These are phyloP conservation scores for Taenioides sp. DNA, from an alignment of 2,797 vertebrate genomes.

Conservation along the genomic window DNA sequence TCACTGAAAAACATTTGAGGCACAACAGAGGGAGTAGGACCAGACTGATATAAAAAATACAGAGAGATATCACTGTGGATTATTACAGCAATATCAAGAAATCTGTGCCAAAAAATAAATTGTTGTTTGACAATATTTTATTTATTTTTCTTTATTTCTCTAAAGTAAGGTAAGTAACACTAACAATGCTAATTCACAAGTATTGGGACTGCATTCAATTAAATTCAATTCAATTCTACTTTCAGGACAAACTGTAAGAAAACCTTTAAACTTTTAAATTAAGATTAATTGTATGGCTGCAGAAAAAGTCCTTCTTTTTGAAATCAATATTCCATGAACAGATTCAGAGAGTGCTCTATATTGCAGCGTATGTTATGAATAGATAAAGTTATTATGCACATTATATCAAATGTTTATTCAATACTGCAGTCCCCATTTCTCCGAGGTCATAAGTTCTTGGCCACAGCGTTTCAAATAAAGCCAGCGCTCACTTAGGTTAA, in stretches of 20 bases:
- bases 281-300: background rate
- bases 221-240: too few relatives aligned
- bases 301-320: background rate
- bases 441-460: conserved; percentile 19
- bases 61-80: too few relatives aligned
- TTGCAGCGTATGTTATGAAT: conserved; percentile 29
- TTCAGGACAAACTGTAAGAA: background rate
- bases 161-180: too few relatives aligned
- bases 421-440: conserved; percentile 10
- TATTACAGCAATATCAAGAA: too few relatives aligned
- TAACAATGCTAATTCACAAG: too few relatives aligned
- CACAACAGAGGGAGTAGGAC: too few relatives aligned
- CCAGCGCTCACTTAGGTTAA: conserved; percentile 27
- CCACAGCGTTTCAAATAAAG: conserved; percentile 25
- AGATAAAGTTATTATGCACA: conserved; percentile 21
- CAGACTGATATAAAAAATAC: too few relatives aligned
- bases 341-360: conserved; percentile 21
- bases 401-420: conserved; percentile 22
- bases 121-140: too few relatives aligned
- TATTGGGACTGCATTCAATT: too few relatives aligned
- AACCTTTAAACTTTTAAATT: background rate
- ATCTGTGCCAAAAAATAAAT: too few relatives aligned
- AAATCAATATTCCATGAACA: background rate
- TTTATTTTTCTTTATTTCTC: too few relatives aligned
- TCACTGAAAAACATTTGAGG: too few relatives aligned